Evolutionary conservation across 2,888 invertebrate genomes (phyloP), one percentile per base, ranked within the genome.

Genomic region (Elgonia sp.): DNA sequence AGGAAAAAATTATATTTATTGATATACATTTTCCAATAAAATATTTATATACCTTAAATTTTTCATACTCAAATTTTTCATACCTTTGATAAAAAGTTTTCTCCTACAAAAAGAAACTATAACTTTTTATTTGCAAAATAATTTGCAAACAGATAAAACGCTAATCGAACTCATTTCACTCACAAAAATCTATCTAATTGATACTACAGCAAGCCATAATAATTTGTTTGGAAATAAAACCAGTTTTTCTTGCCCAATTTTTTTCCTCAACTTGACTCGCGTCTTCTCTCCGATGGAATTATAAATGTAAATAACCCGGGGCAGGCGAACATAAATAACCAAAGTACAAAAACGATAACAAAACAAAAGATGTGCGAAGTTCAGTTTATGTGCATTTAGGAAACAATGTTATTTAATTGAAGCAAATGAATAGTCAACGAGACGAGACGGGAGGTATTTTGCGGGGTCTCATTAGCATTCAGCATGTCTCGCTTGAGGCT

Each of bases 391-490:
- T 75, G 53, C 81, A 69, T 85, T 79, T 76, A 55, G 65, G 65
- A 81, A 87, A 82, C 77, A 77, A 76, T 73, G 75, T 72, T 75
- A 75, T 84, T 87, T 83, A 87, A 87, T 75, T 86, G 77, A 72
- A 73, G 77, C 79, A 86, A 79, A 83, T 82, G 86, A 86, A 86
- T 86, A 87, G 87, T 87, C 73, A 83, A 87, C 79, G 69, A 84
- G 81, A 60, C 37, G 50, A 72, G n/a, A 67, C 79, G 70, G 65
- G 65, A 81, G 67, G 72, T 77, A 87, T 83, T 80, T 53, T 69
- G 83, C 65, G 50, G 76, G 84, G 86, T 69, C 92, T 93, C 92
- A 92, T 93, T 93, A 93, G 91, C 91, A 93, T 93, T 93, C 91
- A 88, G 84, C 79, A 90, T 91, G 90, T 91, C 91, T 92, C 80